Evolutionary conservation across 2,113 vertebrate genomes (phyloP).

Genomic region (Melanotaenia duboulayi): DNA sequence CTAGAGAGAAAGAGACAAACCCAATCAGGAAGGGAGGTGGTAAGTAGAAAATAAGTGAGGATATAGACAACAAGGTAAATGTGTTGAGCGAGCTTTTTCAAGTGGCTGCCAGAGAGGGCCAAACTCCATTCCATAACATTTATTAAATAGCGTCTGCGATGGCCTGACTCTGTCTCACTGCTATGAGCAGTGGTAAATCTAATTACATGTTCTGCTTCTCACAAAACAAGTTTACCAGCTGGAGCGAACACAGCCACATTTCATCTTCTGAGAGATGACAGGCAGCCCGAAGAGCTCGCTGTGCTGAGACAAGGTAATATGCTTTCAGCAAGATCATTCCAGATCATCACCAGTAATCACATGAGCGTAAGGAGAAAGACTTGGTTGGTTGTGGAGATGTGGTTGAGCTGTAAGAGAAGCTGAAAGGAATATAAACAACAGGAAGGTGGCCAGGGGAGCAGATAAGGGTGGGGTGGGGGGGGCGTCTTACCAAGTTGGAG

Average conservation of each 20-base stretch:
- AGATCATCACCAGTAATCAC: conserved; percentile 62
- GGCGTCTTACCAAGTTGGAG: conserved; percentile 89
- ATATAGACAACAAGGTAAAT: conserved; percentile 39
- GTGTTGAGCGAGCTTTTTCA: conserved; percentile 68
- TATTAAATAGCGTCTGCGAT: conserved; percentile 75
- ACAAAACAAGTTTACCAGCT: conserved; percentile 76
- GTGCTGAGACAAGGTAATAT: conserved; percentile 39
- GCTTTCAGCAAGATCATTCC: conserved; percentile 68
- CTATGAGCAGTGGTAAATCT: conserved; percentile 75
- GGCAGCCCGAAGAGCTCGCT: conserved; percentile 47
- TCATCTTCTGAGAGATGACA: conserved; percentile 66
- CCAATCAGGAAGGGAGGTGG: conserved; percentile 42
- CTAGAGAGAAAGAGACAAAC: conserved; percentile 43
- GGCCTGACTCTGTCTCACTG: conserved; percentile 58
- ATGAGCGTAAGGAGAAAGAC: conserved; percentile 47
- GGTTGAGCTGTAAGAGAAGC: neutral
- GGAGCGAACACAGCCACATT: conserved; percentile 64
- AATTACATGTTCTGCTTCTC: conserved; percentile 76
- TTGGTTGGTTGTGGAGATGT: too few relatives aligned
- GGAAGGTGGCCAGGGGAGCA: conserved; percentile 30
- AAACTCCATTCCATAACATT: conserved; percentile 74
- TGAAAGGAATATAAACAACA: neutral
- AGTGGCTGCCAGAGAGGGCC: conserved; percentile 59
- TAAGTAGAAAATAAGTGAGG: conserved; percentile 45
- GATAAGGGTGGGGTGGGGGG: neutral